Evolutionary conservation across 2,797 vertebrate species (phyloP), one percentile per base, ranked within the genome.

Genomic region (Sebastes reedi): DNA sequence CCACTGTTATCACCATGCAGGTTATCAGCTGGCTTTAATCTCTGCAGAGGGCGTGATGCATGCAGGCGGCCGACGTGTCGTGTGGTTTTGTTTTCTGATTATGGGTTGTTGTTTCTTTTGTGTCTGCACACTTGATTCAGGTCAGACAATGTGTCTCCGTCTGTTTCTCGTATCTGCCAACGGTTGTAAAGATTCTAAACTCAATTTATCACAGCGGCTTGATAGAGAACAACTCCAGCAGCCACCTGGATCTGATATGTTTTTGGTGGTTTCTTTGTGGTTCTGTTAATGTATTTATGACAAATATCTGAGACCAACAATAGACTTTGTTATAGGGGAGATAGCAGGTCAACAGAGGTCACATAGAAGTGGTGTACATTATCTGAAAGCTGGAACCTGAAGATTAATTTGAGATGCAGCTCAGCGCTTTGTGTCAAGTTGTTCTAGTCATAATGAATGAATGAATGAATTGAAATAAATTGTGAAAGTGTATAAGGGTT

Each of bases 1-100:
- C 77, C 72, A 36, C 25, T 70, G 10, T 75, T 87, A 89, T 89
- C 77, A 67, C 18, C 0, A 11, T n/a, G 52, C 5, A 22, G 39
- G 64, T 83, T 87, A 85, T 88, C 82, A 85, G 73, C 72, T 42
- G 60, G 55, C 54, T 42, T 67, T 32, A 55, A 81, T 80, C 67
- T 76, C 71, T 64, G 39, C 36, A n/a, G 16, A 72, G 83, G 65
- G 66, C 22, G 76, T 81, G 74, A 36, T 36, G 36, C 32, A 8
- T 16, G 22, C 60, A 25, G 3, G 27, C 3, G 12, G 66, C 18
- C 25, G 29, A 56, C 14, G 1, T 56, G 20, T 2, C 2, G 20
- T 8, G 8, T 36, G 55, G 27, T 75, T 75, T 80, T 32, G 58
- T 56, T 8, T 65, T 27, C 36, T 39, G 13, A 39, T 46, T n/a